Evolutionary conservation across 2,797 vertebrate genomes (phyloP).

Genomic region (Delichon dasypus): DNA sequence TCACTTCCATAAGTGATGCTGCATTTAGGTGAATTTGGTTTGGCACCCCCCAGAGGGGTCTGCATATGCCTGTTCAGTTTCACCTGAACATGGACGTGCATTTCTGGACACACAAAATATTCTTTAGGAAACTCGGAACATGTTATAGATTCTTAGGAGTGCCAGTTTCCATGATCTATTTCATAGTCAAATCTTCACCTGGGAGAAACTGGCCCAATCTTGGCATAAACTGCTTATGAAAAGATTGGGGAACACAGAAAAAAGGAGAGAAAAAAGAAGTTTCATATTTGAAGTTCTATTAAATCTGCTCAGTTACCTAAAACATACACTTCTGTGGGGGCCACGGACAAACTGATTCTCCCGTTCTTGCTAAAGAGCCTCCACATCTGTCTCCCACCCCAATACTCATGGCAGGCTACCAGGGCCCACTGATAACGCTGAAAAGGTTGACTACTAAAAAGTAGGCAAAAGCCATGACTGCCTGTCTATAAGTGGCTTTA

Average conservation of each 20-base stretch:
- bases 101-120: neutral
- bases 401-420: neutral
- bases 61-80: neutral
- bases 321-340: neutral
- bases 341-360: neutral
- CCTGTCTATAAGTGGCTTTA: neutral
- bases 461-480: neutral
- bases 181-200: neutral
- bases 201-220: neutral
- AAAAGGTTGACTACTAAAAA: neutral
- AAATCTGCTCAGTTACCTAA: neutral
- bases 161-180: neutral
- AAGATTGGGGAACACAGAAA: neutral
- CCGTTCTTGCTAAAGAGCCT: neutral
- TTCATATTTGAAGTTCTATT: neutral
- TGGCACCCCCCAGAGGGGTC: rapidly evolving
- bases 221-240: neutral
- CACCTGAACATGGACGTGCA: neutral
- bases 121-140: neutral
- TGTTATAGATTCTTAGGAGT: neutral
- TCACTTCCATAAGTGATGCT: neutral
- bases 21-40: neutral
- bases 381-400: rapidly evolving
- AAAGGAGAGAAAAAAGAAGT: neutral
- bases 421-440: neutral